phyloP scores from a whole-genome alignment of 2,888 invertebrate genomes.

The Mactromeris polynyma region DNA sequence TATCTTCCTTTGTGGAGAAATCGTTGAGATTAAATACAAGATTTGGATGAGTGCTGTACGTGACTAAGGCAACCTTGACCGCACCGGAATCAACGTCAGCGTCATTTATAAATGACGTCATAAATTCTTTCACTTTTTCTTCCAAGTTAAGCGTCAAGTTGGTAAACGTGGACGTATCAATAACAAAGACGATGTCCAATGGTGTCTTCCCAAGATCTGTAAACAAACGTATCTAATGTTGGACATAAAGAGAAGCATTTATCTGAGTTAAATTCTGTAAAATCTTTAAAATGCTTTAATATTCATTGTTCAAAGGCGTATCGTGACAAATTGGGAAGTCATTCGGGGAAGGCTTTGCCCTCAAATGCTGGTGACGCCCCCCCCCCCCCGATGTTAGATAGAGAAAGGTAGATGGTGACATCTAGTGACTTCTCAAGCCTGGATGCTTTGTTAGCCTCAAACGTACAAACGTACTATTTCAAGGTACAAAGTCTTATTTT shows the following conservation, averaged over 20 bases:
- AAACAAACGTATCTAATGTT: conserved; percentile 29
- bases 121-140: conserved; percentile 65
- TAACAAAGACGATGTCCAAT: conserved; percentile 75
- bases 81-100: conserved; percentile 75
- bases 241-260: neutral
- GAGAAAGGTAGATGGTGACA: too few relatives aligned
- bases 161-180: conserved; percentile 71
- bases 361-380: too few relatives aligned
- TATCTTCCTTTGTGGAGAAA: conserved; percentile 50
- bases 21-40: conserved; percentile 68
- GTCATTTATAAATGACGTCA: conserved; percentile 71
- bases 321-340: too few relatives aligned
- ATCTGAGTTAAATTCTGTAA: too few relatives aligned
- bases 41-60: conserved; percentile 82
- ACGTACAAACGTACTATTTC: too few relatives aligned
- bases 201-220: conserved; percentile 74
- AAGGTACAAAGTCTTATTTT: too few relatives aligned
- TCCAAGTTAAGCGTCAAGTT: conserved; percentile 62
- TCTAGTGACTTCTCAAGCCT: too few relatives aligned
- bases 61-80: conserved; percentile 83
- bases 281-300: too few relatives aligned
- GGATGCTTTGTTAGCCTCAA: too few relatives aligned
- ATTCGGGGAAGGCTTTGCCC: too few relatives aligned
- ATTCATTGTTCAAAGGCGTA: too few relatives aligned
- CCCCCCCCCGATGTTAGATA: too few relatives aligned